A percentile compares a stretch with the other conserved stretches of the same genome.
Conservation (phyloP, 2,888 invertebrate species). For the Protonemura montana region DNA sequence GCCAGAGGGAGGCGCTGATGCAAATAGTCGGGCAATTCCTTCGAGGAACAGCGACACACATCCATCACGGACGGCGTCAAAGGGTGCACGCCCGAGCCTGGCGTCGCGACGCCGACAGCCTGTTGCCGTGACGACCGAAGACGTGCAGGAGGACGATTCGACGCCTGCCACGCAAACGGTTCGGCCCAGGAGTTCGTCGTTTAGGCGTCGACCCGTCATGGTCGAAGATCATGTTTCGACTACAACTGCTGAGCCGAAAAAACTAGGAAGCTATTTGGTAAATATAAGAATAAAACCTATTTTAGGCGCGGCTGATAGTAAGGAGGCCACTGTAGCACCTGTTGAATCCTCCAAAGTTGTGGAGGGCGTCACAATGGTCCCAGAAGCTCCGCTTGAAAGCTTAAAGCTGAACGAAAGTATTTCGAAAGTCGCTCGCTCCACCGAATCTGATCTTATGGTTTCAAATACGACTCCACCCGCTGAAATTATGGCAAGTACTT, state of each 20-base stretch:
- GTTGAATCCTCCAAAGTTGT: not conserved
- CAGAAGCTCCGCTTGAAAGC: not conserved
- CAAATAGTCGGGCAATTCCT: not conserved
- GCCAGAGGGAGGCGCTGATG: not conserved
- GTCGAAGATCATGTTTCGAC: not conserved
- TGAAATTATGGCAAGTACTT: not conserved
- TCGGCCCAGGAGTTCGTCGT: not conserved
- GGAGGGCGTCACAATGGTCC: not conserved
- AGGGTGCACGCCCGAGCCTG: not conserved
- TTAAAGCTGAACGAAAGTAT: not conserved
- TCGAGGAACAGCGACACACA: not conserved
- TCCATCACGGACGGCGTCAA: not conserved
- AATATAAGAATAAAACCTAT: not conserved
- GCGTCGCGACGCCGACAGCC: slow-evolving; percentile 14
- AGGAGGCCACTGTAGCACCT: not conserved
- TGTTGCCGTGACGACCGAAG: slow-evolving; percentile 2
- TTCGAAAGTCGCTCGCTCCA: not conserved
- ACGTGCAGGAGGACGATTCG: not conserved
- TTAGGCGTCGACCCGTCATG: not conserved
- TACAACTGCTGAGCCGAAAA: not conserved
- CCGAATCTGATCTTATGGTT: not conserved
- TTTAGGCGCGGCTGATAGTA: not conserved
- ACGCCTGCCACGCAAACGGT: not conserved
- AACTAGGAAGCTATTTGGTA: not conserved
- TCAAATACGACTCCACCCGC: not conserved